These are phyloP conservation scores for Chrysogorgia sp. DNA, from an alignment of 92 coral and sea anemone genomes.

Conservation along the genomic window DNA sequence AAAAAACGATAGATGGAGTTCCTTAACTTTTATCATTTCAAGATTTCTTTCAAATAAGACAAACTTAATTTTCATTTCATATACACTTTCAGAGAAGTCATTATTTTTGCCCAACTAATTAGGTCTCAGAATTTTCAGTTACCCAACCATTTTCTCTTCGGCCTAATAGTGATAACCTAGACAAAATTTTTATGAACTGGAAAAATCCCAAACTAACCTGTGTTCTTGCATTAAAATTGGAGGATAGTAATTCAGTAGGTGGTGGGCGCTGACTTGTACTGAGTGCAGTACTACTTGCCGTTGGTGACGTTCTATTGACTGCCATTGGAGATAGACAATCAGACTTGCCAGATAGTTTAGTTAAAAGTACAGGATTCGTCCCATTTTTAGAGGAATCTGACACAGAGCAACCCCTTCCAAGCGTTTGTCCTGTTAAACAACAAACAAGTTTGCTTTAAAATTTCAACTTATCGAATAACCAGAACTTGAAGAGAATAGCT, in stretches of 20 bases:
- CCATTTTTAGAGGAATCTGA: constrained; percentile 33
- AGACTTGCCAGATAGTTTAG: constrained; percentile 13
- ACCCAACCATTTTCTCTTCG: too few relatives aligned
- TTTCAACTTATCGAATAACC: background rate
- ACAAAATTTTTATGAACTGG: background rate
- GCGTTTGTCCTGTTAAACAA: constrained; percentile 25
- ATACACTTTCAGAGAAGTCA: too few relatives aligned
- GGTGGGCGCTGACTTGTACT: constrained; percentile 25
- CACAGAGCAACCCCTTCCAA: constrained; percentile 38
- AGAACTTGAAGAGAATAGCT: too few relatives aligned
- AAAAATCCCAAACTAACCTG: constrained; percentile 18
- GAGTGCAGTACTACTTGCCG: constrained; percentile 4
- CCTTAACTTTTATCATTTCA: too few relatives aligned
- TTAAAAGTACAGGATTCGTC: background rate
- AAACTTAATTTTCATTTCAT: too few relatives aligned
- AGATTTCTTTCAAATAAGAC: too few relatives aligned
- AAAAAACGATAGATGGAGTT: too few relatives aligned
- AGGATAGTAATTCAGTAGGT: constrained; percentile 18
- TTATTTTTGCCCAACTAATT: too few relatives aligned
- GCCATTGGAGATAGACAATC: constrained; percentile 42
- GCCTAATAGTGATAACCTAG: too few relatives aligned
- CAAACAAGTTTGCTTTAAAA: background rate
- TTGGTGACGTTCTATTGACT: constrained; percentile 33
- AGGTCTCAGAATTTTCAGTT: too few relatives aligned
- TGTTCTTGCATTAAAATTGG: constrained; percentile 33